Evolutionary conservation across 2,113 vertebrate genomes (phyloP).

Genomic region (Blennius ocellaris): DNA sequence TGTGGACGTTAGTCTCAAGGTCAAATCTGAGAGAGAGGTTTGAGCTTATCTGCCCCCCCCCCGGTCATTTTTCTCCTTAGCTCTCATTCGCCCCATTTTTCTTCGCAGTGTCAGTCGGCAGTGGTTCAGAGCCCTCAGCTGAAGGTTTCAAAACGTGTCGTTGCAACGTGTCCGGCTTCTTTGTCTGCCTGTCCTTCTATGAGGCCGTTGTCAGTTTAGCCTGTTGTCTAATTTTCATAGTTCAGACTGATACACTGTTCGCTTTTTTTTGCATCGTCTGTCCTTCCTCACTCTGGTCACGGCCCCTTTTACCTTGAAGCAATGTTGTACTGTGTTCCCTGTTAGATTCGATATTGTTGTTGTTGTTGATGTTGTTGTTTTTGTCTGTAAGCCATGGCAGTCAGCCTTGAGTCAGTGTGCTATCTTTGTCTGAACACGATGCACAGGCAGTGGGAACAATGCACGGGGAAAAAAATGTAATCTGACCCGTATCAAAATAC

Average conservation of each 20-base stretch:
- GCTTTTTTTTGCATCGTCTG: constrained; percentile 57
- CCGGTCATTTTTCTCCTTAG: constrained; percentile 35
- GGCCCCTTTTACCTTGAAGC: constrained; percentile 67
- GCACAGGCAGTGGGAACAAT: constrained; percentile 46
- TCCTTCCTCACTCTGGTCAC: constrained; percentile 62
- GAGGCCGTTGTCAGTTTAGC: constrained; percentile 57
- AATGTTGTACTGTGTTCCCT: constrained; percentile 50
- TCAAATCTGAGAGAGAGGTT: constrained; percentile 69
- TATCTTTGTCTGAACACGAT: constrained; percentile 73
- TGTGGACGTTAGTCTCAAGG: constrained; percentile 79
- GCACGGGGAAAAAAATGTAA: not conserved
- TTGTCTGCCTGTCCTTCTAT: constrained; percentile 55
- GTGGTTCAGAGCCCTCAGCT: constrained; percentile 64
- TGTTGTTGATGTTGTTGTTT: constrained; percentile 2
- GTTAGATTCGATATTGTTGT: constrained; percentile 69
- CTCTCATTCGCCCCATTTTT: constrained; percentile 44
- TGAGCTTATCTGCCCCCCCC: constrained; percentile 71
- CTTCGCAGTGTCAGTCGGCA: constrained; percentile 52
- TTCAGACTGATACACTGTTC: constrained; percentile 59
- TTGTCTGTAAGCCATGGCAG: constrained; percentile 61
- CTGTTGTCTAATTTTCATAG: constrained; percentile 66
- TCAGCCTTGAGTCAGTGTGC: constrained; percentile 65
- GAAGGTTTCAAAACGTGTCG: constrained; percentile 36
- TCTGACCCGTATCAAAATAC: constrained; percentile 65
- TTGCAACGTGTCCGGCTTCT: constrained; percentile 52